Conservation (phyloP, 2,888 invertebrate genomes). For the Patella depressa region DNA sequence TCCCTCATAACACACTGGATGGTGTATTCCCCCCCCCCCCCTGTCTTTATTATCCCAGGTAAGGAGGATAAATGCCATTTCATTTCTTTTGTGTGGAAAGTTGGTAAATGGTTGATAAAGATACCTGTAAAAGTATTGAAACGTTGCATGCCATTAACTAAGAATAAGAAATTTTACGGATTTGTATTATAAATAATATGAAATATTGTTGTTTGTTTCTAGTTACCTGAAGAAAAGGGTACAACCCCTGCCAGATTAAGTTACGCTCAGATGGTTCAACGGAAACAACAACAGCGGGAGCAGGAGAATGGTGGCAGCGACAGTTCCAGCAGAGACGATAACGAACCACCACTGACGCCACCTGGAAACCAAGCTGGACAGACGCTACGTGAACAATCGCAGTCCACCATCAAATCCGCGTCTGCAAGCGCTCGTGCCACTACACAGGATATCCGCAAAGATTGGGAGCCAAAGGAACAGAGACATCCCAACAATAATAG, state of each 20-base stretch:
- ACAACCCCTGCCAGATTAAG: conserved; percentile 50
- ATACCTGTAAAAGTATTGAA: too few relatives aligned
- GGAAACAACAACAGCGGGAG: conserved; percentile 34
- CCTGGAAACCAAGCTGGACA: conserved; percentile 34
- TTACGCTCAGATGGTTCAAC: conserved; percentile 64
- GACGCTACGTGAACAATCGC: conserved; percentile 50
- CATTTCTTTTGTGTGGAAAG: too few relatives aligned
- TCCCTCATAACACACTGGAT: too few relatives aligned
- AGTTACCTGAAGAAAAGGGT: conserved; percentile 22
- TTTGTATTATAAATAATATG: too few relatives aligned
- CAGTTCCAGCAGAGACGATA: conserved; percentile 23
- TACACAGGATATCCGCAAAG: conserved; percentile 38
- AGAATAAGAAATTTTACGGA: too few relatives aligned
- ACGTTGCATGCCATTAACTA: too few relatives aligned
- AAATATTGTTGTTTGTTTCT: too few relatives aligned
- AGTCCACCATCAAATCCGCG: conserved; percentile 42
- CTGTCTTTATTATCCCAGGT: too few relatives aligned
- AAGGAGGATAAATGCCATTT: too few relatives aligned
- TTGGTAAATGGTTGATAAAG: too few relatives aligned
- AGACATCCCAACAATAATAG: conserved; percentile 72
- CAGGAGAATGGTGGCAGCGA: conserved; percentile 23
- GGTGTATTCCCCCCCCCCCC: too few relatives aligned
- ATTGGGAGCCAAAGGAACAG: conserved; percentile 50
- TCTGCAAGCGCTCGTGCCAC: conserved; percentile 36
- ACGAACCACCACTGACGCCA: conserved; percentile 22